Conservation (phyloP, 2,113 vertebrate species). For the Coryphaenoides rupestris region DNA sequence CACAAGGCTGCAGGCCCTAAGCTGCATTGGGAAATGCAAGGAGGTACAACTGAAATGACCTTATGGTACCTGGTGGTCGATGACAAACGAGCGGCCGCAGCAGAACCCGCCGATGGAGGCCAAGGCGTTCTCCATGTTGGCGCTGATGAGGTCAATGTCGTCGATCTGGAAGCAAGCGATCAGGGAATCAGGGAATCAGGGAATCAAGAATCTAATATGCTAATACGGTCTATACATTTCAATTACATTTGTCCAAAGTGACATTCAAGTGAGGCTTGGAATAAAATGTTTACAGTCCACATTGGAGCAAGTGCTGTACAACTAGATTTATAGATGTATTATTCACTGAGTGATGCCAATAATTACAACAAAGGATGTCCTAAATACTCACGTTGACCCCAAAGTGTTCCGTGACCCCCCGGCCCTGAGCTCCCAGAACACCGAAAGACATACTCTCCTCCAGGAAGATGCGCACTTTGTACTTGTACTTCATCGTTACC, state of each 20-base stretch:
- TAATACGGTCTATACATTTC: background rate
- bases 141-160: constrained; percentile 95
- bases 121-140: constrained; percentile 95
- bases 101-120: constrained; percentile 96
- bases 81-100: constrained; percentile 94
- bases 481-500: constrained; percentile 93
- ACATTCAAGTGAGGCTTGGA: too few species aligned
- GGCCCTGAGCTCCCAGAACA: constrained; percentile 89
- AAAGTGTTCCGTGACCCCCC: constrained; percentile 94
- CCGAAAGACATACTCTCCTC: constrained; percentile 98
- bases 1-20: too few species aligned
- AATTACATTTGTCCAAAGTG: too few species aligned
- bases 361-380: too few species aligned
- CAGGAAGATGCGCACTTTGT: constrained; percentile 94
- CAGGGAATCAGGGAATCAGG: constrained; percentile 14
- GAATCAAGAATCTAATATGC: too few species aligned
- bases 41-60: too few species aligned
- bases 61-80: constrained; percentile 94
- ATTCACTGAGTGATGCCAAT: too few species aligned
- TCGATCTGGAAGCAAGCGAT: constrained; percentile 81
- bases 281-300: too few species aligned
- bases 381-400: constrained; percentile 86
- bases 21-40: too few species aligned
- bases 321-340: too few species aligned
- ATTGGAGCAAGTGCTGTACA: too few species aligned